These are phyloP conservation scores for Protomyctophum bolini DNA, from an alignment of 2,113 vertebrate genomes.

Conservation along the genomic window DNA sequence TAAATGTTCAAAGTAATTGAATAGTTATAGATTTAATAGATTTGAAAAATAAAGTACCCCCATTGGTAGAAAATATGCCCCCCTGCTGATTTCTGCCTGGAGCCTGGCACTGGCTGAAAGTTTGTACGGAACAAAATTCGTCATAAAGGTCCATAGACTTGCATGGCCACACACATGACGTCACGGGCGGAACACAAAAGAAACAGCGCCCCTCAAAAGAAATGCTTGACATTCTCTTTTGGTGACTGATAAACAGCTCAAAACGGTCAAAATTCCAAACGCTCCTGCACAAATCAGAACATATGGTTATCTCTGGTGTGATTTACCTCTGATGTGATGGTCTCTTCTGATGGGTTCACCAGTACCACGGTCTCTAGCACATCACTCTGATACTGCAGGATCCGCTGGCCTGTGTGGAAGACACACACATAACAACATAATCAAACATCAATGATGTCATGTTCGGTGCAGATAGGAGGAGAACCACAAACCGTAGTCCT, in stretches of 20 bases:
- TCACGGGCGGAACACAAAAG: neutral
- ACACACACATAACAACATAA: slow-evolving; percentile 1
- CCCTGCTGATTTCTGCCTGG: too few relatives aligned
- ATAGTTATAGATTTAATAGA: too few relatives aligned
- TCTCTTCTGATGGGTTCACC: slow-evolving; percentile 89
- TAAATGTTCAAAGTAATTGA: too few relatives aligned
- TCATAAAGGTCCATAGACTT: too few relatives aligned
- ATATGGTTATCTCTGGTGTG: neutral
- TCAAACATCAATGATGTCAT: too few relatives aligned
- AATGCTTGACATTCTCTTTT: too few relatives aligned
- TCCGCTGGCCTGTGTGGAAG: slow-evolving; percentile 86
- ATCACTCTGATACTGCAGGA: slow-evolving; percentile 89
- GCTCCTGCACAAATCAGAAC: neutral
- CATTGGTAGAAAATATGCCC: neutral
- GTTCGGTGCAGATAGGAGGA: neutral
- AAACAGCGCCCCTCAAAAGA: too few relatives aligned
- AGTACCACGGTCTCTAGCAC: slow-evolving; percentile 88
- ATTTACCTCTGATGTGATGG: slow-evolving; percentile 85
- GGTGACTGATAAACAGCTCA: too few relatives aligned
- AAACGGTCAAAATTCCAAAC: neutral
- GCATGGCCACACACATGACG: too few relatives aligned
- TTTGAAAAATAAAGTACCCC: neutral
- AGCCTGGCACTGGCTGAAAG: too few relatives aligned
- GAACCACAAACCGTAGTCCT: neutral
- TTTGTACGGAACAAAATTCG: too few relatives aligned